Base-by-base conservation (phyloP, 92 coral and sea anemone species). In the Zoanthus sociatus region DNA sequence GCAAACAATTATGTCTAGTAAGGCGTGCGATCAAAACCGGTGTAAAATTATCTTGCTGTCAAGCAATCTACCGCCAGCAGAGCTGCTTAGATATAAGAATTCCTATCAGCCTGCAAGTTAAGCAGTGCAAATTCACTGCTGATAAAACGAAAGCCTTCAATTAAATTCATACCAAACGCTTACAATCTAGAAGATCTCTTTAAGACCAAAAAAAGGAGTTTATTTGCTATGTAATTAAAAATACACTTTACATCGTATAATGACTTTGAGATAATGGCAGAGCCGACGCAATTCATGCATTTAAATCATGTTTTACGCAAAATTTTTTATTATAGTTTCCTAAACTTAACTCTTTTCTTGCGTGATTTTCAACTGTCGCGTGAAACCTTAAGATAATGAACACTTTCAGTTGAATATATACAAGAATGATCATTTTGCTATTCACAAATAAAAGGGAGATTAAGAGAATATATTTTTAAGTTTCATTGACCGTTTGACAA, bases 1-100 rank as follows among this genome's bases (percentile, higher is more conserved):
- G 72, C 89, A 93, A 90, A 92, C 95, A 89, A 88, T 89, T 92
- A 84, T 93, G 91, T 93, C 94, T 91, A 90, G 93, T 63, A 56
- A 82, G 84, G 81, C 81, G 88, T 81, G 76, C 46, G 85, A 68
- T 73, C 76, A 81, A 81, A 48, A 60, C 85, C 31, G 45, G 58
- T 51, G 75, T 81, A 53, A 81, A 79, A 81, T 81, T 81, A 67
- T 81, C 85, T 81, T 81, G 85, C 85, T 81, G 85, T 64, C 85
- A 81, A 45, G 76, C 85, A 81, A 81, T 81, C 85, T 81, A 81
- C 85, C 85, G 85, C 85, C 85, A 64, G 51, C 74, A 74, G 85
- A 81, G 85, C 50, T 64, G 73, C 64, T 66, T 66, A 63, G 42
- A 67, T 45, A 81, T 46, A 67, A 75, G 58, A 54, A 54, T 64